Evolutionary conservation across 1,140 invertebrate genomes (phyloP), one percentile per base, ranked within the genome.

Genomic region (Magallana gigas): DNA sequence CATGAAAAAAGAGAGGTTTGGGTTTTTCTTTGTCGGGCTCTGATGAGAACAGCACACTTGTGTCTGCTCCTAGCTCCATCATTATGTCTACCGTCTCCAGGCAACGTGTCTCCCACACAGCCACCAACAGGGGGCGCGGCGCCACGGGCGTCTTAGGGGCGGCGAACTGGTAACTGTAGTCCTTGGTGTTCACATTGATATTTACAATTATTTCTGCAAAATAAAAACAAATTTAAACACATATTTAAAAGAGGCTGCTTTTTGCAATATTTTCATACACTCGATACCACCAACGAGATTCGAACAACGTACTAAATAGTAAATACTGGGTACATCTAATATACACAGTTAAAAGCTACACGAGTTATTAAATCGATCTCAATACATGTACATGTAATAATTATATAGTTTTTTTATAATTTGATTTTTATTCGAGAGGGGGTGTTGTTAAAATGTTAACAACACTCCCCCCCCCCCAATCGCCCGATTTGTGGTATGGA

Each of bases 1-100:
- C 89, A 23, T 91, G 90, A 62, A 91, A 91, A 76, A 91, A 91
- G 36, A 91, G 80, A 1, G 91, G 91, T 85, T 89, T 90, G 0
- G 56, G 57, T 82, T 86, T 85, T 80, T 88, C 86, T 14, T 60
- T 81, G 3, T 83, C 57, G 56, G 71, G 62, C n/a, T 85, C 36
- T 57, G 81, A 76, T 57, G 86, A 87, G 82, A 88, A 91, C 48
- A 91, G 60, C n/a, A 87, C 80, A 12, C 60, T 57, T 1, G 88
- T 84, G 64, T 91, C 64, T 8, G 84, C 86, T 3, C 88, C 86
- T 9, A 84, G 59, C 8, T 88, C 87, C 81, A 91, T 83, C 16
- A 91, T 56, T 9, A 88, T 14, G 7, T 88, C 64, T 11, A 88
- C 60, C 11, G 85, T 83, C 6, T 85, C 91, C 6, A 88, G 57